These are phyloP conservation scores for Drosophila maculinotata DNA, from an alignment of 2,888 invertebrate species.

Conservation along the genomic window DNA sequence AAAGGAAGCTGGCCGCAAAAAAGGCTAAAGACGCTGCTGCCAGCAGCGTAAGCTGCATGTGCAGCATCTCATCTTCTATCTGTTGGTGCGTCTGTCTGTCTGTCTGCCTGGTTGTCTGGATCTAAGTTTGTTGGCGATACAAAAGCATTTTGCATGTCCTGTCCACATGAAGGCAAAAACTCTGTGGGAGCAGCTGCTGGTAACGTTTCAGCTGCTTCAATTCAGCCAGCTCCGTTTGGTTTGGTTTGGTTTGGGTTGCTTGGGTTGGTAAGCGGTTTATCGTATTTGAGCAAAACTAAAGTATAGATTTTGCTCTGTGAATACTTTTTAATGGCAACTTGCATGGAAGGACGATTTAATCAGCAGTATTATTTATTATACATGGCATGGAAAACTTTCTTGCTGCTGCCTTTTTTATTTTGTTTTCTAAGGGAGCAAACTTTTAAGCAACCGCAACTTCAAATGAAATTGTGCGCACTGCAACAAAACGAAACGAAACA, in stretches of 20 bases:
- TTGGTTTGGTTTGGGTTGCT: no score
- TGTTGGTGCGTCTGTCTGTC: constrained; percentile 18
- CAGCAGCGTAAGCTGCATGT: constrained; percentile 21
- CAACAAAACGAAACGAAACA: constrained; percentile 45
- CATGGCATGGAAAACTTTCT: constrained; percentile 70
- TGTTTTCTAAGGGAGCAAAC: constrained; percentile 23
- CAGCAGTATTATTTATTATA: constrained; percentile 78
- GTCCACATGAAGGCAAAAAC: constrained; percentile 47
- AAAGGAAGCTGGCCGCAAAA: constrained; percentile 19
- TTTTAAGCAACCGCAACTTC: constrained; percentile 65
- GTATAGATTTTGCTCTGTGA: constrained; percentile 78
- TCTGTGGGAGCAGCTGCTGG: constrained; percentile 43
- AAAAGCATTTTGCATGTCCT: constrained; percentile 75
- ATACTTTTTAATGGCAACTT: constrained; percentile 80
- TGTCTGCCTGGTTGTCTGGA: constrained; percentile 25
- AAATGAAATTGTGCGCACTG: constrained; percentile 61
- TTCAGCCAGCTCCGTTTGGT: constrained; percentile 27
- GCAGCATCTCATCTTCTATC: constrained; percentile 33
- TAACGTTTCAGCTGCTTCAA: constrained; percentile 59
- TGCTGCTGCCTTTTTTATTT: constrained; percentile 31
- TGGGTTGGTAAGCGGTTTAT: constrained; percentile 71
- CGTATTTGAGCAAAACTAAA: constrained; percentile 77
- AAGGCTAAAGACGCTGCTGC: constrained; percentile 29
- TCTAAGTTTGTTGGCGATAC: constrained; percentile 68
- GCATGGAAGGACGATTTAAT: constrained; percentile 73